A percentile compares a stretch with the other conserved stretches of the same genome.
Conservation (phyloP, 2,797 vertebrate species). For the Neosilurus mollespiculum region DNA sequence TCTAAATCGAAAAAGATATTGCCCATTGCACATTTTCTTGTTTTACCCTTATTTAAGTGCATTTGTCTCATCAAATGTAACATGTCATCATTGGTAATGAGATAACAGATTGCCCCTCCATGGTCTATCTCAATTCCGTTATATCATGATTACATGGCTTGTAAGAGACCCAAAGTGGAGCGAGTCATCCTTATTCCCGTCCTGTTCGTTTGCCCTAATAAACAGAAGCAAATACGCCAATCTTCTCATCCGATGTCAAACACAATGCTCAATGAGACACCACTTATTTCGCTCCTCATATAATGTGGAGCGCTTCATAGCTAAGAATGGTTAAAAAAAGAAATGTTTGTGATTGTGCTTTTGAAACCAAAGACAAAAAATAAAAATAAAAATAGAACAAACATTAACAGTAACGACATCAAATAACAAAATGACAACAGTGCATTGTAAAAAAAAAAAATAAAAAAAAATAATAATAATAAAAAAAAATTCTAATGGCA, state of each 20-base stretch:
- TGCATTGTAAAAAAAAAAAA: conserved; percentile 90
- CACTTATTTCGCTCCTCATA: conserved; percentile 76
- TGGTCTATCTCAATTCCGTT: conserved; percentile 26
- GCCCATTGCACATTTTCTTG: conserved; percentile 41
- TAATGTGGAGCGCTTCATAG: conserved; percentile 74
- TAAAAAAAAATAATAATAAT: background rate
- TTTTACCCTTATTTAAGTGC: conserved; percentile 50
- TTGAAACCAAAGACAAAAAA: conserved; percentile 96
- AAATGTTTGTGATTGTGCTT: conserved; percentile 99
- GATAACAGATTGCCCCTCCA: conserved; percentile 32
- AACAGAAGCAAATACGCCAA: conserved; percentile 34
- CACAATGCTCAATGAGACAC: conserved; percentile 75
- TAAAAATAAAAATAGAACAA: conserved; percentile 73
- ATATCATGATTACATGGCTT: conserved; percentile 31
- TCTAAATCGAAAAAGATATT: conserved; percentile 34
- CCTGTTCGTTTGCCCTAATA: conserved; percentile 38
- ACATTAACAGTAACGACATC: conserved; percentile 71
- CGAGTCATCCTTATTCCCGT: conserved; percentile 53
- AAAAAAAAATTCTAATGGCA: conserved; percentile 74
- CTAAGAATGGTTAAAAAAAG: conserved; percentile 97
- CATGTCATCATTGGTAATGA: conserved; percentile 25
- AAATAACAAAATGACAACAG: conserved; percentile 79
- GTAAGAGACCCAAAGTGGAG: conserved; percentile 20
- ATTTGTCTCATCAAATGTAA: conserved; percentile 45
- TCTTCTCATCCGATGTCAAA: conserved; percentile 26